These are phyloP conservation scores for Acleris literana DNA, from an alignment of 2,888 invertebrate species.

Conservation along the genomic window DNA sequence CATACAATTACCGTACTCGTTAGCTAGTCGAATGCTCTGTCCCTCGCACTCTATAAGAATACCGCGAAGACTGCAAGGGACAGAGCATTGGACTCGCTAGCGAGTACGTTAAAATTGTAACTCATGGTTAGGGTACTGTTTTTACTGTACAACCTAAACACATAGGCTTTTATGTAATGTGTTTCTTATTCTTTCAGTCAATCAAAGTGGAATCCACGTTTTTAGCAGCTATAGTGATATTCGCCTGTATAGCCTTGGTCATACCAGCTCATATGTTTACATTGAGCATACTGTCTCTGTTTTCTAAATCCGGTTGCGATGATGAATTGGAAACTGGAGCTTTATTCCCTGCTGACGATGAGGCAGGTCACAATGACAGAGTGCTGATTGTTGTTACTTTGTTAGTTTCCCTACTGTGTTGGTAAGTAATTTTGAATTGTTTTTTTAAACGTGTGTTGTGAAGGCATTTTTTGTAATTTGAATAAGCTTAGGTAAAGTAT, in stretches of 20 bases:
- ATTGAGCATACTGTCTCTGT: constrained; percentile 81
- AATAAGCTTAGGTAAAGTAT: too few species aligned
- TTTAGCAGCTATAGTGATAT: constrained; percentile 84
- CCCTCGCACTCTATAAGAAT: too few species aligned
- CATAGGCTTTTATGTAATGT: not conserved
- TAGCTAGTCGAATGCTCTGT: too few species aligned
- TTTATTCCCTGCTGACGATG: constrained; percentile 65
- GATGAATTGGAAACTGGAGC: constrained; percentile 73
- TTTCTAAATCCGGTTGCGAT: constrained; percentile 64
- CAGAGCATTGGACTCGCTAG: too few species aligned
- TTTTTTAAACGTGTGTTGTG: not conserved
- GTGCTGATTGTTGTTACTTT: constrained; percentile 66
- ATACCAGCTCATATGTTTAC: constrained; percentile 83
- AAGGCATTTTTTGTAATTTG: not conserved
- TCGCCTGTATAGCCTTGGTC: constrained; percentile 85
- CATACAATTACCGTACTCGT: too few species aligned
- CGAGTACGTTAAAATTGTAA: too few species aligned
- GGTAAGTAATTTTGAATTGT: constrained; percentile 56
- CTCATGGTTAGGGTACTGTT: too few species aligned
- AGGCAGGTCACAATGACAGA: constrained; percentile 70
- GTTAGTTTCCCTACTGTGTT: constrained; percentile 69
- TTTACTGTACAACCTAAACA: too few species aligned
- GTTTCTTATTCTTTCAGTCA: constrained; percentile 78
- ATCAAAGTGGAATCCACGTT: constrained; percentile 88
- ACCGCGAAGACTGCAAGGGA: too few species aligned